A percentile compares a stretch with the other conserved stretches of the same genome.
phyloP scores from a whole-genome alignment of 2,113 vertebrate species.

The Nannobrachium achirus region DNA sequence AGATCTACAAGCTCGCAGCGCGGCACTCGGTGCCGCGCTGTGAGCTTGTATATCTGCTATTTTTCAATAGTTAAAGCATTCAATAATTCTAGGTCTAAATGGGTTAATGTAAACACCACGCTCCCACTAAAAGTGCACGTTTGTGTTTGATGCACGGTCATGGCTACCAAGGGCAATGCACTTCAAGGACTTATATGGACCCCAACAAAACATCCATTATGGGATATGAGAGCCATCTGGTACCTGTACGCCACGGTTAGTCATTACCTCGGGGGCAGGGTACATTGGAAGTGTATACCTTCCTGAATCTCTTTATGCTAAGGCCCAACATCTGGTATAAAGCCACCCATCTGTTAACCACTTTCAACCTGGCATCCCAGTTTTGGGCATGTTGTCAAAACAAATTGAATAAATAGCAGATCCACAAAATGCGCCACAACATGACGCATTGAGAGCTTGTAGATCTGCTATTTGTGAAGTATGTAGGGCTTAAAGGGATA shows the following conservation, averaged over 20 bases:
- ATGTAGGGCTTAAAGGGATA: too few species aligned
- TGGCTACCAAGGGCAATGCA: slow-evolving; percentile 24
- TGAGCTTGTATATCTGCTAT: too few species aligned
- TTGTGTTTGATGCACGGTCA: slow-evolving; percentile 19
- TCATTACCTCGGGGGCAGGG: slow-evolving; percentile 9
- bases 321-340: slow-evolving; percentile 32
- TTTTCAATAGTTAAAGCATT: too few species aligned
- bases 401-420: too few species aligned
- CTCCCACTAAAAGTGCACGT: slow-evolving; percentile 47
- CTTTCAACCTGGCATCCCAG: too few species aligned
- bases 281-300: slow-evolving; percentile 2
- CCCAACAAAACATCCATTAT: slow-evolving; percentile 10
- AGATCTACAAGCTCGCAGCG: too few species aligned
- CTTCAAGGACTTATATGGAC: background rate
- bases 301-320: background rate
- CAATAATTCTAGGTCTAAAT: too few species aligned
- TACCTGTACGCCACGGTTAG: slow-evolving; percentile 24
- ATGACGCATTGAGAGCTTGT: background rate
- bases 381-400: too few species aligned
- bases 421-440: background rate
- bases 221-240: slow-evolving; percentile 5
- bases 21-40: too few species aligned
- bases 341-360: too few species aligned
- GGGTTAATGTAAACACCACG: slow-evolving; percentile 23
- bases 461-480: too few species aligned